Evolutionary conservation across 2,113 vertebrate species (phyloP).

Genomic region (Ictalurus punctatus): DNA sequence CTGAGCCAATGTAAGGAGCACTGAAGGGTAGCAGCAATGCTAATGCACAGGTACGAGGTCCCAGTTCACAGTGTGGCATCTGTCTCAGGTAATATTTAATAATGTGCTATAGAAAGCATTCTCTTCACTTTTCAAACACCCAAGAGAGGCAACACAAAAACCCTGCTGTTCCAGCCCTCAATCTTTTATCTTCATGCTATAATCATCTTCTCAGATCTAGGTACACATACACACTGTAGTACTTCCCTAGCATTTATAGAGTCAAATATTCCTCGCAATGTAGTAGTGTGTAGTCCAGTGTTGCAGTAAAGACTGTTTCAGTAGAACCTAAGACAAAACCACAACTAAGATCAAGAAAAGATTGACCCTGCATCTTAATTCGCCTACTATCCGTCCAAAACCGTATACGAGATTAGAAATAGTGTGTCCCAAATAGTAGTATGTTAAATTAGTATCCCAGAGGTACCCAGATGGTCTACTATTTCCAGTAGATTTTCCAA

Average conservation of each 20-base stretch:
- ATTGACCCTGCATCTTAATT: too few species aligned
- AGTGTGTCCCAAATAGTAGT: too few species aligned
- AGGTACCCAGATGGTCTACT: too few species aligned
- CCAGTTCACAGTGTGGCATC: not conserved
- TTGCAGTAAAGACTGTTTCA: not conserved
- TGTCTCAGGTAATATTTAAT: constrained; percentile 29
- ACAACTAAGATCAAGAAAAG: not conserved
- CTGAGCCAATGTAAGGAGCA: not conserved
- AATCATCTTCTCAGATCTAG: not conserved
- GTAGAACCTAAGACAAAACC: not conserved
- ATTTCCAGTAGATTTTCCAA: too few species aligned
- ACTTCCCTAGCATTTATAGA: not conserved
- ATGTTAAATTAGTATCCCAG: too few species aligned
- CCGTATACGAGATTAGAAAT: too few species aligned
- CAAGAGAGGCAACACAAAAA: constrained; percentile 8
- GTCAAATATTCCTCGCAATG: not conserved
- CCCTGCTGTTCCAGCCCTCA: not conserved
- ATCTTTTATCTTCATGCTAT: not conserved
- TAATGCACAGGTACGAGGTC: not conserved
- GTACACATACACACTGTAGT: not conserved
- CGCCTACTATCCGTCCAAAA: too few species aligned
- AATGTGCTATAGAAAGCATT: not conserved
- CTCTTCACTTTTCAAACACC: not conserved
- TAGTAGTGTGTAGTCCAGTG: not conserved
- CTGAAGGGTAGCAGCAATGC: not conserved